These are phyloP conservation scores for Beris morrisii DNA, from an alignment of 2,888 invertebrate genomes.

Conservation along the genomic window DNA sequence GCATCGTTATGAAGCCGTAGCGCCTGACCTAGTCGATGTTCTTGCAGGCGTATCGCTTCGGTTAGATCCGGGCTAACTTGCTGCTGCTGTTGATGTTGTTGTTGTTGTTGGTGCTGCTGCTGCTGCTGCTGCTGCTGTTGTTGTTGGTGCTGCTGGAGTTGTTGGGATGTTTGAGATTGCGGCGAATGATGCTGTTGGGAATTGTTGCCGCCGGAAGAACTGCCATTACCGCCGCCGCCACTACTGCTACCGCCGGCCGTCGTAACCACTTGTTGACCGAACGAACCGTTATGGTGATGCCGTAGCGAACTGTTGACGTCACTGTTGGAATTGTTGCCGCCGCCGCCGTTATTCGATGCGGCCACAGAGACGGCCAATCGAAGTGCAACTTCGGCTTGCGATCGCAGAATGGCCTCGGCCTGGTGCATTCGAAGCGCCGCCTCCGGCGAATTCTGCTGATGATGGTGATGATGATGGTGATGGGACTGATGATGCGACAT, in stretches of 20 bases:
- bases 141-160: conserved; percentile 30
- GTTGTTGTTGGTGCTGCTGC: conserved; percentile 27
- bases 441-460: conserved; percentile 48
- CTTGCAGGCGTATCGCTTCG: conserved; percentile 72
- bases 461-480: conserved; percentile 43
- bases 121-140: conserved; percentile 40
- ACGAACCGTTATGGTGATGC: conserved; percentile 34
- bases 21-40: conserved; percentile 81
- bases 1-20: conserved; percentile 79
- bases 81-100: too few species aligned
- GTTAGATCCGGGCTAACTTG: conserved; percentile 71
- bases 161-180: conserved; percentile 18
- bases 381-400: conserved; percentile 83
- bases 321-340: conserved; percentile 34
- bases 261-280: conserved; percentile 21
- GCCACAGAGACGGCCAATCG: conserved; percentile 78
- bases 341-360: conserved; percentile 54
- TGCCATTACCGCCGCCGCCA: conserved; percentile 49
- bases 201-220: conserved; percentile 58
- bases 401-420: conserved; percentile 77
- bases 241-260: conserved; percentile 15
- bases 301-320: conserved; percentile 37
- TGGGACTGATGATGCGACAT: conserved; percentile 51
- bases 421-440: conserved; percentile 72
- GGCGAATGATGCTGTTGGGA: conserved; percentile 70